Base-by-base conservation (phyloP, 2,797 vertebrate species). In the Sebastiscus tertius region DNA sequence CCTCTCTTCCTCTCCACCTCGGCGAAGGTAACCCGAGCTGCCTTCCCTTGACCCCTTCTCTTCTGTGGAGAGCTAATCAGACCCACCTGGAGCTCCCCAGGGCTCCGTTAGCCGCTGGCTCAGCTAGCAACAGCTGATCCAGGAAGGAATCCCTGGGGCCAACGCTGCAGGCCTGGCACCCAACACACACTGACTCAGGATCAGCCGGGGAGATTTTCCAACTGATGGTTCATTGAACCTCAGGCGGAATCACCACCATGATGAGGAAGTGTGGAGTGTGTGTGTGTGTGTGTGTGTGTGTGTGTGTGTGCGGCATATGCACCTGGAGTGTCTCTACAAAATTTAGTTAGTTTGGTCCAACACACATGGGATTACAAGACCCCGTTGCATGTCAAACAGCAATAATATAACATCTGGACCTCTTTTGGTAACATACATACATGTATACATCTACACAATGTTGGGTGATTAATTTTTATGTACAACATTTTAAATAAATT, bases 31-130 rank as follows among this genome's bases (percentile, higher is more conserved):
- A 95, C 88, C 81, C 5, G 83, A 95, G 82, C 85, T 78, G 89
- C 87, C 91, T 93, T 92, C 81, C 90, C 87, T 88, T 93, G 94
- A 95, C 94, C 94, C 68, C 42, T 60, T 86, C 61, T 86, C 85
- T 92, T 93, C 91, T 87, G 9, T 81, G 77, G 92, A 94, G 93
- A 94, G 90, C 92, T 95, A 95, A 96, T 96, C 93, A 95, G 89
- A 79, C 89, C 91, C 91, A 95, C 94, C 94, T 94, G 95, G 89
- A 93, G 92, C 85, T 92, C 91, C 90, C 92, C 70, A 33, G 89
- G 86, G 84, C 78, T 92, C 86, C 82, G 84, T 87, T 91, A 90
- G 90, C 83, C 68, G 87, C 92, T 89, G 92, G 87, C 92, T 95
- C 92, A 93, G 91, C 91, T 86, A 93, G 93, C 94, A 95, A 88